phyloP scores from a whole-genome alignment of 2,113 vertebrate species.

The Nipponia nippon region DNA sequence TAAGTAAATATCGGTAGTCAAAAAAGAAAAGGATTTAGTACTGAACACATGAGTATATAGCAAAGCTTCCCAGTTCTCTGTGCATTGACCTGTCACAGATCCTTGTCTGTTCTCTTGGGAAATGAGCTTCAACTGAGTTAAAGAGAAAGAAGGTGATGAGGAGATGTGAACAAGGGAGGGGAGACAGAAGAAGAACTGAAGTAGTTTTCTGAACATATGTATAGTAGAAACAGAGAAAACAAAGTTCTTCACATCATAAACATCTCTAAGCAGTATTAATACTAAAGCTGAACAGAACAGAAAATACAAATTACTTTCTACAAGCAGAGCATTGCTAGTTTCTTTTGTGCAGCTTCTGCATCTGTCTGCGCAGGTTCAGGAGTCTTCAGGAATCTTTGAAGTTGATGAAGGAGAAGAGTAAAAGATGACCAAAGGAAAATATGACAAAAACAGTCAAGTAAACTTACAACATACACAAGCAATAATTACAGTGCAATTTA shows the following conservation, averaged over 20 bases:
- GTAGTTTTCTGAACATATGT: not conserved
- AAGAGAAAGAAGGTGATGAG: not conserved
- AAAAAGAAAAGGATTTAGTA: not conserved
- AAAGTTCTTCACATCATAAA: not conserved
- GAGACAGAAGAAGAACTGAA: not conserved
- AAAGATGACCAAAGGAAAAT: not conserved
- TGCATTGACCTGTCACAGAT: not conserved
- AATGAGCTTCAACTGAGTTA: not conserved
- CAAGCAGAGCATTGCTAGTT: not conserved
- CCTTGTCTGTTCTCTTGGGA: not conserved
- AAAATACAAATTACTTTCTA: not conserved
- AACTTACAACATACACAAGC: not conserved
- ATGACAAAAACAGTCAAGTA: not conserved
- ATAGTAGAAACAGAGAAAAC: not conserved
- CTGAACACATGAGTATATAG: rapidly evolving
- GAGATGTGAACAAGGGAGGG: not conserved
- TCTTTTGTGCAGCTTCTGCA: not conserved
- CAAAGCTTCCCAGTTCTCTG: not conserved
- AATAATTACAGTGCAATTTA: not conserved
- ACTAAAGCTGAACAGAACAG: not conserved
- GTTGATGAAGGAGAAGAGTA: not conserved
- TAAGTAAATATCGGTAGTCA: not conserved
- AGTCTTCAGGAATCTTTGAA: not conserved
- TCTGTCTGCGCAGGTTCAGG: not conserved
- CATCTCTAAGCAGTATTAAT: not conserved